phyloP scores from a whole-genome alignment of 2,113 vertebrate species.

The Hippopotamus amphibius region DNA sequence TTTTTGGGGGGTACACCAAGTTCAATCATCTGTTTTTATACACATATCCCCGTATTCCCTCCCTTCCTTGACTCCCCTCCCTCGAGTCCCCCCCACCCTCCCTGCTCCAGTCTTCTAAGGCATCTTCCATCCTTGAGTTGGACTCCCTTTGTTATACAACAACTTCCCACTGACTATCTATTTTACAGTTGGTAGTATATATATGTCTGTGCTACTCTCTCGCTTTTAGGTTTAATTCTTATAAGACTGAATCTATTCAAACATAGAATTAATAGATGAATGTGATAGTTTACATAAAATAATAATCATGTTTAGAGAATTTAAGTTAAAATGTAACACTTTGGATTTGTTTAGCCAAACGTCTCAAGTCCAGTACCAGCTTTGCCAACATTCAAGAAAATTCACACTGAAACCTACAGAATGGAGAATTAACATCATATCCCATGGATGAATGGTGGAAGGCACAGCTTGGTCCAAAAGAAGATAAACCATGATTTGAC shows the following conservation, averaged over 20 bases:
- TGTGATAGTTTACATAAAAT: not conserved
- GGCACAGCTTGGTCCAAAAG: not conserved
- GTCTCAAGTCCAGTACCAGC: constrained; percentile 93
- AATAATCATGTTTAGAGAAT: constrained; percentile 48
- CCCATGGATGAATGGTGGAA: not conserved
- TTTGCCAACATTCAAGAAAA: constrained; percentile 96
- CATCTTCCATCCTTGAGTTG: too few relatives aligned
- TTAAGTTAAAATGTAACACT: constrained; percentile 77
- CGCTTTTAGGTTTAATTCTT: constrained; percentile 49
- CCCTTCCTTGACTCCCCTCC: too few relatives aligned
- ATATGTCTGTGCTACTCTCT: too few relatives aligned
- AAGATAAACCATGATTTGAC: constrained; percentile 56
- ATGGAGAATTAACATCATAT: constrained; percentile 44
- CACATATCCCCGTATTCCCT: too few relatives aligned
- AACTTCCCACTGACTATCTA: too few relatives aligned
- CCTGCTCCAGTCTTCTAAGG: too few relatives aligned
- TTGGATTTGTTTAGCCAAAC: constrained; percentile 90
- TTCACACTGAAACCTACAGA: constrained; percentile 89
- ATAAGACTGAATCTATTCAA: constrained; percentile 24
- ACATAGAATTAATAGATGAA: constrained; percentile 20
- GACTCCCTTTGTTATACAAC: too few relatives aligned
- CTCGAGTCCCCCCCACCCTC: too few relatives aligned
- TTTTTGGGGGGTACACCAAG: too few relatives aligned
- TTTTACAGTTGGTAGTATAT: too few relatives aligned
- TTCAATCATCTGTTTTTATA: too few relatives aligned